Evolutionary conservation across 2,113 vertebrate genomes (phyloP), one percentile per base, ranked within the genome.

Genomic region (Hippocampus mohnikei): DNA sequence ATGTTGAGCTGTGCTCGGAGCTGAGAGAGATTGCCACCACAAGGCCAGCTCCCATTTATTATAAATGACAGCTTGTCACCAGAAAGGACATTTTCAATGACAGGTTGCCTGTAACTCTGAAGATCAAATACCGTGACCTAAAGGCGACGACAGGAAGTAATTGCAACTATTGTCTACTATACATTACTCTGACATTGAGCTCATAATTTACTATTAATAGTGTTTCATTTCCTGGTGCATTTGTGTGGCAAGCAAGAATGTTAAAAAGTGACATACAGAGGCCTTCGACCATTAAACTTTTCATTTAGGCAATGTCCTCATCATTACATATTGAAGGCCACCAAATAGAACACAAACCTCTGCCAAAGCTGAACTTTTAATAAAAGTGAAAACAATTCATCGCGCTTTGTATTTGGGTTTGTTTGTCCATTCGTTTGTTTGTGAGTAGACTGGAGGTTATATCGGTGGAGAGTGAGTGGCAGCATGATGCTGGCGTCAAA

Each of bases 21-120:
- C 82, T 80, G 85, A 89, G 86, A 90, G 88, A 85, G 86, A 91
- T 76, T 85, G 79, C 89, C 61, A 77, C 83, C 75, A 66, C 87
- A 62, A 82, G 84, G 84, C 87, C 75, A 70, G 75, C 80, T 87
- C 83, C 89, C 88, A 93, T 90, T 90, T 88, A 93, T 93, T 91
- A 84, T 92, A 91, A 93, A 92, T 92, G 93, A 93, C 89, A 89
- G 89, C 75, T 5, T 79, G 83, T 85, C 79, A 87, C 79, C 85
- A 84, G 80, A 86, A 91, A 91, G 92, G 90, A 91, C 91, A 85
- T 84, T 1, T 16, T 75, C 90, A 90, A 90, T 91, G 91, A 91
- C 90, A 85, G 88, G 79, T 85, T 90, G 84, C 40, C 71, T 77
- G 76, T 83, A 80, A 66, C 72, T 84, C 60, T 82, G 73, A 78